Evolutionary conservation across 2,888 invertebrate species (phyloP).

Genomic region (Meganola albula): DNA sequence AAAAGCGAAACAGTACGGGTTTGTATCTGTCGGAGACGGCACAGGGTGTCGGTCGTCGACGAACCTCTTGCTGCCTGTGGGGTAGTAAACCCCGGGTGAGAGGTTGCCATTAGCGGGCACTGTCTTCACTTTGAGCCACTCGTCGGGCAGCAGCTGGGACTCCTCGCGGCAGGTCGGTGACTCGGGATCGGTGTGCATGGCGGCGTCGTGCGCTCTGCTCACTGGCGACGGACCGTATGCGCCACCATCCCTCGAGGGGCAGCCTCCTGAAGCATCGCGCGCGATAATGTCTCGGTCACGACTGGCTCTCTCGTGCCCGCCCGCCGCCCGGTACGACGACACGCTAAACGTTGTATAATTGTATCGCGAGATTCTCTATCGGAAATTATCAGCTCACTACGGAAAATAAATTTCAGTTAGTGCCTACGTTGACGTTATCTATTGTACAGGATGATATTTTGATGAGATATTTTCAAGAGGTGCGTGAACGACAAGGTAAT

Average conservation of each 20-base stretch:
- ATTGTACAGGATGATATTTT: conserved; percentile 46
- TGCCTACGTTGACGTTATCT: conserved; percentile 50
- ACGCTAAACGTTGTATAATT: conserved; percentile 74
- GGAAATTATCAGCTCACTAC: conserved; percentile 68
- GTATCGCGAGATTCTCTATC: conserved; percentile 70
- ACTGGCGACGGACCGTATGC: conserved; percentile 50
- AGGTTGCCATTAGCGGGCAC: conserved; percentile 66
- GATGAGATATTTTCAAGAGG: conserved; percentile 6
- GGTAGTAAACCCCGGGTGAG: conserved; percentile 72
- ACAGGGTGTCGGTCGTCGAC: conserved; percentile 54
- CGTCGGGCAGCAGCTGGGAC: conserved; percentile 66
- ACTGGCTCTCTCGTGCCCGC: conserved; percentile 58
- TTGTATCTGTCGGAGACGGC: conserved; percentile 58
- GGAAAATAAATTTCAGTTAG: conserved; percentile 68
- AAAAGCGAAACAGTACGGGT: conserved; percentile 67
- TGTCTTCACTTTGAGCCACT: conserved; percentile 70
- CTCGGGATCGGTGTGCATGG: conserved; percentile 70
- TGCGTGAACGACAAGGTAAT: conserved; percentile 1
- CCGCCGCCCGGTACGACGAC: conserved; percentile 45
- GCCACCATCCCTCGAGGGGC: conserved; percentile 56
- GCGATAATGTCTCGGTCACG: conserved; percentile 75
- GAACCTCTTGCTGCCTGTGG: conserved; percentile 71
- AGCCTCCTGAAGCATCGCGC: conserved; percentile 70
- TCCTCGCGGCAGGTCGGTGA: conserved; percentile 71
- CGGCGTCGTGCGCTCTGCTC: conserved; percentile 58